These are phyloP conservation scores for Cataglyphis rosenhaueri DNA, from an alignment of 2,888 invertebrate genomes.

Conservation along the genomic window DNA sequence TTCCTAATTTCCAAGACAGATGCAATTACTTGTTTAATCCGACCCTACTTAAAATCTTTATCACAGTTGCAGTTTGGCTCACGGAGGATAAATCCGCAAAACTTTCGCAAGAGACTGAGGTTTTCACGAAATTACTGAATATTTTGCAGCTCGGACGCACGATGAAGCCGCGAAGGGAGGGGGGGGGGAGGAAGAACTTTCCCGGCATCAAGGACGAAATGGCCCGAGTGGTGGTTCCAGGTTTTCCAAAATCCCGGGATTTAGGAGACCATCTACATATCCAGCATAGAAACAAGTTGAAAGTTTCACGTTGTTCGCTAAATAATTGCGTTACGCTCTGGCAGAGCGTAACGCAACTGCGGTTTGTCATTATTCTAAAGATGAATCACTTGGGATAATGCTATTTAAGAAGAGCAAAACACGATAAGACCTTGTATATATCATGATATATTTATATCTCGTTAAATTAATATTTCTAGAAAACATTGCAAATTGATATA, in stretches of 20 bases:
- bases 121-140: slow-evolving; percentile 59
- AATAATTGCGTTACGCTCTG: slow-evolving; percentile 8
- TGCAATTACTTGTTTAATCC: slow-evolving; percentile 52
- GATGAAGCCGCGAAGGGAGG: slow-evolving; percentile 12
- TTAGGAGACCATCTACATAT: slow-evolving; percentile 48
- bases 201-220: slow-evolving; percentile 36
- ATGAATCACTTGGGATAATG: slow-evolving; percentile 12
- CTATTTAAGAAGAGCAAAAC: not conserved
- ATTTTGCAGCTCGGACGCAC: slow-evolving; percentile 47
- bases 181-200: slow-evolving; percentile 45
- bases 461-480: not conserved
- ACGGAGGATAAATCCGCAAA: slow-evolving; percentile 56
- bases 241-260: slow-evolving; percentile 54
- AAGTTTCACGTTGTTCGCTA: slow-evolving; percentile 46
- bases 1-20: slow-evolving; percentile 20
- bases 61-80: not conserved
- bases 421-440: not conserved
- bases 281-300: slow-evolving; percentile 7
- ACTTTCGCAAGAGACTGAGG: slow-evolving; percentile 44
- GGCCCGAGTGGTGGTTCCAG: not conserved
- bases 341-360: not conserved
- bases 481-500: not conserved
- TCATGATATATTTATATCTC: not conserved
- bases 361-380: slow-evolving; percentile 1
- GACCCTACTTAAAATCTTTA: slow-evolving; percentile 38